Evolutionary conservation across 1,140 invertebrate genomes (phyloP), one percentile per base, ranked within the genome.

Genomic region (Diorhabda elongata): DNA sequence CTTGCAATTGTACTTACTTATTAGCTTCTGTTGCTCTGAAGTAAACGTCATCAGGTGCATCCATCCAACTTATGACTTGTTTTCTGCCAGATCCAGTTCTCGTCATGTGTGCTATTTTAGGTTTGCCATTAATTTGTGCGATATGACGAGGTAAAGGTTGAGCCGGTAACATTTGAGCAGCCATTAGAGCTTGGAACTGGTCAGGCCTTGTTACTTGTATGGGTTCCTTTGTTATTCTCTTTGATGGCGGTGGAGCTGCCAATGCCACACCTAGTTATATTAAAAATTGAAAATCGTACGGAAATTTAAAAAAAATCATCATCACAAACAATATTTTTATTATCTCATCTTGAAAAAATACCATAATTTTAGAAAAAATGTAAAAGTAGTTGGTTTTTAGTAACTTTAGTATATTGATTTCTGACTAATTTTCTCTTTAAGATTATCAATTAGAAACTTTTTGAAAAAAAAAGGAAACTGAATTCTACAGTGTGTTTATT

Each of bases 31-130:
- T 95, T 70, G 94, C 93, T 78, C 93, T 88, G 84, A 97, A 98
- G 83, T 96, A 98, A 64, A 98, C 91, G 84, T 98, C 96, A 82
- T 98, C 96, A 3, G 96, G 96, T 60, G 96, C 96, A 84, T 98
- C 96, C 90, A 97, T 95, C 95, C 95, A 98, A 77, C 94, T 97
- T 77, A 98, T 95, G 60, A 96, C 93, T 84, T 95, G 94, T 77
- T 95, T 94, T 9, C 92, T 87, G 4, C 87, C 87, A 8, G 80
- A 87, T 74, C 81, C 85, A 75, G 76, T 84, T 79, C 83, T 84
- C 61, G 85, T 89, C 84, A 88, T 88, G 73, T 88, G 87, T 62
- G 89, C 86, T 69, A 89, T 88, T 76, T 91, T 91, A 66, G 90
- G 89, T 79, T 92, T 90, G 59, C 92, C 88, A 79, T 89, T 89